These are phyloP conservation scores for Sternarchorhynchus goeldii DNA, from an alignment of 2,797 vertebrate species.

Conservation along the genomic window DNA sequence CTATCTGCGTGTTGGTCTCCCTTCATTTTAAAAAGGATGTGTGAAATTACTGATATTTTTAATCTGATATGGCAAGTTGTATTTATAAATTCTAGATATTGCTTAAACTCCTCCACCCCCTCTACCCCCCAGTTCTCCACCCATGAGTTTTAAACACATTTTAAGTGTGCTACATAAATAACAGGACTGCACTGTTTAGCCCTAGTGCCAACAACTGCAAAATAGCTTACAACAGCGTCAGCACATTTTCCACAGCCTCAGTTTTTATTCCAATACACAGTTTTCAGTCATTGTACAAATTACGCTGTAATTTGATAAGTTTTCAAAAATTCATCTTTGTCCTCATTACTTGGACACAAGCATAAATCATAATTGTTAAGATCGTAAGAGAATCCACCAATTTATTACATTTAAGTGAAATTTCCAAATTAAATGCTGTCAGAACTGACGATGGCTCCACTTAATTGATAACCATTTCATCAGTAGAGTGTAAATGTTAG, in stretches of 20 bases:
- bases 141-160: neutral
- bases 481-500: neutral
- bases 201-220: neutral
- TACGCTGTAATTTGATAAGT: neutral
- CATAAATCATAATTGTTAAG: slow-evolving; percentile 6
- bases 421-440: slow-evolving; percentile 3
- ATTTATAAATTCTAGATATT: neutral
- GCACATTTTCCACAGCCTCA: neutral
- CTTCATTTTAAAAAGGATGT: neutral
- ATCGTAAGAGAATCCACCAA: neutral
- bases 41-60: slow-evolving; percentile 23
- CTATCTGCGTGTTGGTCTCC: neutral
- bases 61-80: slow-evolving; percentile 31
- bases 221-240: neutral
- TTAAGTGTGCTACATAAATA: slow-evolving; percentile 19
- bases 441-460: neutral
- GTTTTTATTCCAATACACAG: neutral
- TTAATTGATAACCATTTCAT: neutral
- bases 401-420: neutral
- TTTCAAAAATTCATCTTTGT: neutral
- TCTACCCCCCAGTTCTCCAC: neutral
- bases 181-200: neutral
- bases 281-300: neutral
- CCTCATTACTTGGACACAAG: neutral
- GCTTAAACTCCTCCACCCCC: slow-evolving; percentile 12